phyloP scores from a whole-genome alignment of 1,140 invertebrate genomes.

The Drosophila melanica region DNA sequence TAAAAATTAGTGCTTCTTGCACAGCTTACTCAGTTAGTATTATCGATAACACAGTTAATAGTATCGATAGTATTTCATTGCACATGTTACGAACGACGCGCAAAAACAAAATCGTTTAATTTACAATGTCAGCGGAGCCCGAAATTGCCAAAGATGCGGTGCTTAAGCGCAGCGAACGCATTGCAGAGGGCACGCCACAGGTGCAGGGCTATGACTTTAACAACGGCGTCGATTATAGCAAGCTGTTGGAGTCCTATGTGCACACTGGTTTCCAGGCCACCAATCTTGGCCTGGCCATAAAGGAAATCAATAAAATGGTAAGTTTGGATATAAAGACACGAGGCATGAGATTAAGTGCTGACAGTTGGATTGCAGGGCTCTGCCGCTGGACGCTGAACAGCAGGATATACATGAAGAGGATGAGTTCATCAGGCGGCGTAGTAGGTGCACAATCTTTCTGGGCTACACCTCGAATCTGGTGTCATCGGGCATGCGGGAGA shows the following conservation, averaged over 20 bases:
- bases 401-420: slow-evolving; percentile 90
- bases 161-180: slow-evolving; percentile 86
- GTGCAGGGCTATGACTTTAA: slow-evolving; percentile 97
- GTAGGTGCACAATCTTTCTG: slow-evolving; percentile 97
- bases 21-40: background rate
- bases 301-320: slow-evolving; percentile 97
- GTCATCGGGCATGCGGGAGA: slow-evolving; percentile 96
- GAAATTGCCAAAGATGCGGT: slow-evolving; percentile 87
- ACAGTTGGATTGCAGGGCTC: slow-evolving; percentile 86
- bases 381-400: slow-evolving; percentile 88
- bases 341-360: slow-evolving; percentile 23
- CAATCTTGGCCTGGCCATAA: slow-evolving; percentile 95
- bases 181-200: slow-evolving; percentile 87
- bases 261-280: slow-evolving; percentile 98
- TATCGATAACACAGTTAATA: background rate
- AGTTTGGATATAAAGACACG: slow-evolving; percentile 1
- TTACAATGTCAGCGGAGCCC: slow-evolving; percentile 83
- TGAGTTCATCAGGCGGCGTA: slow-evolving; percentile 90
- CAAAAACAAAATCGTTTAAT: slow-evolving; percentile 33
- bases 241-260: slow-evolving; percentile 91
- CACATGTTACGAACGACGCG: slow-evolving; percentile 52
- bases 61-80: background rate
- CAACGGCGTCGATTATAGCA: slow-evolving; percentile 94
- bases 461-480: slow-evolving; percentile 99
- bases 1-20: background rate